Percentiles rank a stretch among this genome's conserved stretches.
These are phyloP conservation scores for Caenorhabditis sp. DNA, from an alignment of 2,888 invertebrate species.

Conservation along the genomic window DNA sequence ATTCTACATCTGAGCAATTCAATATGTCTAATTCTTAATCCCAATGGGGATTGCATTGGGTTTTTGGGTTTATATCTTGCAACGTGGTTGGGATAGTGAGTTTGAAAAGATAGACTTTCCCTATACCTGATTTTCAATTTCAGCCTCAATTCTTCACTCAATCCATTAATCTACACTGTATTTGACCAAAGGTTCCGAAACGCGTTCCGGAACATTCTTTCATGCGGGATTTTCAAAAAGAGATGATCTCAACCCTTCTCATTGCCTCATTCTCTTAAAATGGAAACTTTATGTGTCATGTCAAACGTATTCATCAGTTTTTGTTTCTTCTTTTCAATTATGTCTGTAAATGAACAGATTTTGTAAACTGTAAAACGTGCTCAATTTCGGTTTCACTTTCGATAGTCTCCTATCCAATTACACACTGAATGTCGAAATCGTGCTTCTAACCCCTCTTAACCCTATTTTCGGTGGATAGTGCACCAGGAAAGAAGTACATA, in stretches of 20 bases:
- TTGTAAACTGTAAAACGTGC: neutral
- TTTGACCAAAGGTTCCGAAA: slow-evolving; percentile 82
- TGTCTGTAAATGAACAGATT: slow-evolving; percentile 35
- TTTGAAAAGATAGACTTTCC: slow-evolving; percentile 17
- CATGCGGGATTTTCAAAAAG: slow-evolving; percentile 70
- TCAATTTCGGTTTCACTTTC: neutral
- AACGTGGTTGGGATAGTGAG: slow-evolving; percentile 95
- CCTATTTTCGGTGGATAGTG: neutral
- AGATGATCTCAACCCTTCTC: slow-evolving; percentile 41
- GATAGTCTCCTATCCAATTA: slow-evolving; percentile 12
- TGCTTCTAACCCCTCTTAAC: slow-evolving; percentile 21
- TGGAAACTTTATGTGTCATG: slow-evolving; percentile 53
- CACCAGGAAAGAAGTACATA: slow-evolving; percentile 26
- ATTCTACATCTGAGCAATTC: slow-evolving; percentile 98
- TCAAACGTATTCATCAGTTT: slow-evolving; percentile 16
- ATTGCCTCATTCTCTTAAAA: slow-evolving; percentile 18
- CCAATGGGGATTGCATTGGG: slow-evolving; percentile 76
- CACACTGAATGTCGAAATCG: slow-evolving; percentile 24
- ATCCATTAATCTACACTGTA: slow-evolving; percentile 82
- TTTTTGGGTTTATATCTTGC: slow-evolving; percentile 90
- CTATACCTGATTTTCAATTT: slow-evolving; percentile 38
- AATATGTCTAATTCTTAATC: slow-evolving; percentile 88
- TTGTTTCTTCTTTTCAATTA: slow-evolving; percentile 6
- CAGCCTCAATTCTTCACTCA: slow-evolving; percentile 82
- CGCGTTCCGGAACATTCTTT: slow-evolving; percentile 80